These are phyloP conservation scores for Limosa lapponica DNA, from an alignment of 2,797 vertebrate species.

Conservation along the genomic window DNA sequence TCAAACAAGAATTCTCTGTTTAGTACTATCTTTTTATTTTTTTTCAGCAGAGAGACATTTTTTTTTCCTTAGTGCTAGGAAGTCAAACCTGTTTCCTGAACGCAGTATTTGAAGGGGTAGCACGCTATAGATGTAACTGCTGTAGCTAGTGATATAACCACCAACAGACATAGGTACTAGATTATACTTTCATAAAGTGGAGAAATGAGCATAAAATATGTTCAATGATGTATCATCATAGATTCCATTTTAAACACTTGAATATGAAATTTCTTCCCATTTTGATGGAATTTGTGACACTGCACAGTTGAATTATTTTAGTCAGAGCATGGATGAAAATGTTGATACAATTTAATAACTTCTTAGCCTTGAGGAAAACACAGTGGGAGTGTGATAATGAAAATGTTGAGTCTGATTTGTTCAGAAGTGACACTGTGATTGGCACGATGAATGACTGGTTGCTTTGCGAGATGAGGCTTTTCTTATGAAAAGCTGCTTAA, in stretches of 20 bases:
- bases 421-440: conserved; percentile 32
- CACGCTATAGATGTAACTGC: background rate
- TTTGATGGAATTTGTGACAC: background rate
- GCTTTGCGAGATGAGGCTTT: background rate
- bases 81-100: background rate
- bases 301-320: background rate
- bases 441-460: conserved; percentile 29
- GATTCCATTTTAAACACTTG: background rate
- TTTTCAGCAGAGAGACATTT: fast-evolving
- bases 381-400: conserved; percentile 16
- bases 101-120: background rate
- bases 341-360: conserved; percentile 25
- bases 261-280: background rate
- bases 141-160: background rate
- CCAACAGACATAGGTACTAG: background rate
- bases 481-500: background rate
- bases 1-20: background rate
- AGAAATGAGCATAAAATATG: background rate
- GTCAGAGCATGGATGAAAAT: background rate
- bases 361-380: conserved; percentile 39
- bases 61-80: background rate
- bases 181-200: background rate
- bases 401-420: conserved; percentile 44
- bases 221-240: background rate
- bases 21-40: fast-evolving